Percentiles rank a stretch among this genome's conserved stretches.
phyloP scores from a whole-genome alignment of 2,113 vertebrate species.

The Eira barbara region DNA sequence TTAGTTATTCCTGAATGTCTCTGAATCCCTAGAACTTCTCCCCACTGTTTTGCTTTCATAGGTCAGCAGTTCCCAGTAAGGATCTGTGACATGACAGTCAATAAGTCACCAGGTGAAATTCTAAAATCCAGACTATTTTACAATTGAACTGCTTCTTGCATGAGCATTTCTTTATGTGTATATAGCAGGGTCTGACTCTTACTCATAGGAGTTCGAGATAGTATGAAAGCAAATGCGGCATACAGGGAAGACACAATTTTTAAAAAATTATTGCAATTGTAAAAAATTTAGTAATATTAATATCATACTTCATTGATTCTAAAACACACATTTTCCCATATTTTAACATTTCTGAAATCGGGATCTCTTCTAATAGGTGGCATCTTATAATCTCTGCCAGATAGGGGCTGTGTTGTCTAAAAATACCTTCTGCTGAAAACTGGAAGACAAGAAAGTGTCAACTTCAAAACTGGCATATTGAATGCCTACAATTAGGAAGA shows the following conservation, averaged over 20 bases:
- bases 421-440: not conserved
- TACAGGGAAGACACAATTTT: not conserved
- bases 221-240: not conserved
- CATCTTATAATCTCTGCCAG: not conserved
- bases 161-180: not conserved
- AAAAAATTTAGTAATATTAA: not conserved
- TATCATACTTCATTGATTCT: not conserved
- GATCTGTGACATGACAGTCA: not conserved
- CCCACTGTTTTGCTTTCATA: not conserved
- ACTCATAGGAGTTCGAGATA: not conserved
- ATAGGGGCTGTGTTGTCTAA: not conserved
- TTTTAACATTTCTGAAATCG: slow-evolving; percentile 4
- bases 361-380: not conserved
- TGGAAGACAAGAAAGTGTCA: not conserved
- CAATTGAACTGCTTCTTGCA: not conserved
- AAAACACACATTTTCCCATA: not conserved
- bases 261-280: not conserved
- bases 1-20: not conserved
- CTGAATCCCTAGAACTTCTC: not conserved
- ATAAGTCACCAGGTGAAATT: not conserved
- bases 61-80: not conserved
- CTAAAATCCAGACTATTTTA: not conserved
- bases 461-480: not conserved
- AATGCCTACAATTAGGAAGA: not conserved
- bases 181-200: not conserved